These are phyloP conservation scores for Scophthalmus maximus DNA, from an alignment of 2,113 vertebrate species.

Conservation along the genomic window DNA sequence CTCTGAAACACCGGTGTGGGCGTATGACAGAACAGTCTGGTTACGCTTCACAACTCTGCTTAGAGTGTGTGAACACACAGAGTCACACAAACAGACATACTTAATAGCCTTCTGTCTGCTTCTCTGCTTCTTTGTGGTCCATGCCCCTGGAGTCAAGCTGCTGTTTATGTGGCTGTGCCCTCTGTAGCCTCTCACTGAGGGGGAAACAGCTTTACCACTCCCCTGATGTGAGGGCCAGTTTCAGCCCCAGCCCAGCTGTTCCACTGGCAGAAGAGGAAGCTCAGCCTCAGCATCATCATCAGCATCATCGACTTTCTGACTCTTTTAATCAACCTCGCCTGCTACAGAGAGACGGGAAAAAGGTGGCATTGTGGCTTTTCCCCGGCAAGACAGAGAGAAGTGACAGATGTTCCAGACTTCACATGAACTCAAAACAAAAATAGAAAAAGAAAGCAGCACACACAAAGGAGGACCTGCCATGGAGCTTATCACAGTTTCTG, in stretches of 20 bases:
- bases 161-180: slow-evolving; percentile 67
- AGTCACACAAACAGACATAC: slow-evolving; percentile 52
- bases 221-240: slow-evolving; percentile 43
- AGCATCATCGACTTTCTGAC: slow-evolving; percentile 5
- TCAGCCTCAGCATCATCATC: slow-evolving; percentile 35
- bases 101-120: slow-evolving; percentile 62
- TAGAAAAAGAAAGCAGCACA: background rate
- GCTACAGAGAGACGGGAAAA: slow-evolving; percentile 19
- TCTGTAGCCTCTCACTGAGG: slow-evolving; percentile 54
- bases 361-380: slow-evolving; percentile 18
- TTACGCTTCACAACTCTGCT: slow-evolving; percentile 75
- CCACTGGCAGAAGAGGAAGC: slow-evolving; percentile 22
- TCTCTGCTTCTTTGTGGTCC: slow-evolving; percentile 67
- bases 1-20: slow-evolving; percentile 73
- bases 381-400: background rate
- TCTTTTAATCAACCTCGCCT: slow-evolving; percentile 50
- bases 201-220: slow-evolving; percentile 28
- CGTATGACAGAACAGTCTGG: slow-evolving; percentile 79
- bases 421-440: slow-evolving; percentile 40
- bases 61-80: slow-evolving; percentile 54
- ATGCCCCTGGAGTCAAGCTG: slow-evolving; percentile 74
- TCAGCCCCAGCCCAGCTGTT: slow-evolving; percentile 62
- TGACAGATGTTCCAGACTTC: slow-evolving; percentile 38
- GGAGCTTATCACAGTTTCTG: slow-evolving; percentile 42
- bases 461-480: slow-evolving; percentile 18